Evolutionary conservation across 1,140 invertebrate genomes (phyloP), one percentile per base, ranked within the genome.

Genomic region (Heterodera schachtii): DNA sequence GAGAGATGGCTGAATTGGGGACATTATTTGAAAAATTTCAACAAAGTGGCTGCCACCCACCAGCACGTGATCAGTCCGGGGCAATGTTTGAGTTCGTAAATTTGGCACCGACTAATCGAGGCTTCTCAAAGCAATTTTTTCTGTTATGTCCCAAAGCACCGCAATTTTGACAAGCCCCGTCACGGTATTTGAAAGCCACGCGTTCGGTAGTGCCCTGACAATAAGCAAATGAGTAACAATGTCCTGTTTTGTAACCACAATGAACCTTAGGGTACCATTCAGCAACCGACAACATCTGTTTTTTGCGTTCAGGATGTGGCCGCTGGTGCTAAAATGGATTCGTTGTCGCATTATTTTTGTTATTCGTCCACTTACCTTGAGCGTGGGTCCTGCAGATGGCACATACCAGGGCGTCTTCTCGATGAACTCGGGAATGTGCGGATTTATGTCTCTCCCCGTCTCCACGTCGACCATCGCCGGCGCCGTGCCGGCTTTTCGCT

Each of bases 351-450:
- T n/a, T n/a, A n/a, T n/a, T n/a, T n/a, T n/a, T n/a, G n/a, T n/a
- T n/a, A n/a, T 9, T 13, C n/a, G n/a, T 49, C 43, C 67, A 66
- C 47, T 31, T 64, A 47, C 76, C 79, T 97, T 98, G 0, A 99
- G 91, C 8, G 98, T 99, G 0, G 98, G 97, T 11, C 95, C 95
- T 88, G 92, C 91, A 5, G 96, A 93, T 8, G 95, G 95, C 92
- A 96, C 97, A 90, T 99, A 99, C 98, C 98, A 99, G 1, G 98
- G 98, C 1, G 96, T 96, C 82, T 95, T 94, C 81, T 97, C 95
- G 87, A 99, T 99, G 88, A 99, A 99, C 90, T 99, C 97, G 0
- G 98, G 98, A 90, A 99, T 99, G 87, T 99, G 98, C 3, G 98
- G 98, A 92, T 99, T 99, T 71, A 99, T 99, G 89, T 99, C 98